Percentiles rank a stretch among this genome's conserved stretches.
Evolutionary conservation across 2,797 vertebrate species (phyloP).

Genomic region (Tamandua tetradactyla): DNA sequence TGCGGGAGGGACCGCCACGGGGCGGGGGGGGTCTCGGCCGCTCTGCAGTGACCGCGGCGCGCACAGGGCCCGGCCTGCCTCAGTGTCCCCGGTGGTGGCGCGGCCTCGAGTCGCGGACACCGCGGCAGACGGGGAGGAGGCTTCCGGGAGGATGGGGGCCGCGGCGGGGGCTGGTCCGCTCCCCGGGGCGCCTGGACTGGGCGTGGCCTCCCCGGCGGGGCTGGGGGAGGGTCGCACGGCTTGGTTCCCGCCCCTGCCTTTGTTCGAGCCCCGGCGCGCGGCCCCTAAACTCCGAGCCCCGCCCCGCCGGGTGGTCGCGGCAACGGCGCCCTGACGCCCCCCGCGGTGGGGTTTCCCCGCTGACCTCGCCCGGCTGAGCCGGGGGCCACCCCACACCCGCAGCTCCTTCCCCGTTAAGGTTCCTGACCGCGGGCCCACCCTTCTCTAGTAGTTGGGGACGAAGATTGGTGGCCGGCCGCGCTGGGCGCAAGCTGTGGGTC

Average conservation of each 20-base stretch:
- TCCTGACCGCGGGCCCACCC: too few relatives aligned
- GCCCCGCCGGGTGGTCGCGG: neutral
- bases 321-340: neutral
- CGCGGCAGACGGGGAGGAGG: too few relatives aligned
- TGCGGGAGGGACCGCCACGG: neutral
- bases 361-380: too few relatives aligned
- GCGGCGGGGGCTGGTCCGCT: neutral
- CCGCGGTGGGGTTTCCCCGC: neutral
- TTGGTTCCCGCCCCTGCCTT: slow-evolving; percentile 63
- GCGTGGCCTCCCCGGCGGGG: neutral
- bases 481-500: neutral
- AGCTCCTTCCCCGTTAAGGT: too few relatives aligned
- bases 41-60: neutral
- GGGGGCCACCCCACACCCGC: too few relatives aligned
- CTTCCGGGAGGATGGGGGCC: neutral
- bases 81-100: neutral
- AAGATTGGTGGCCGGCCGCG: neutral
- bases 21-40: neutral
- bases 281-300: neutral
- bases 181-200: neutral
- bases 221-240: neutral
- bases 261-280: slow-evolving; percentile 40
- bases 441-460: too few relatives aligned
- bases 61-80: neutral
- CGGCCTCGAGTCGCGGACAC: too few relatives aligned